Evolutionary conservation across 2,888 invertebrate genomes (phyloP).

Genomic region (Amiota mariae): DNA sequence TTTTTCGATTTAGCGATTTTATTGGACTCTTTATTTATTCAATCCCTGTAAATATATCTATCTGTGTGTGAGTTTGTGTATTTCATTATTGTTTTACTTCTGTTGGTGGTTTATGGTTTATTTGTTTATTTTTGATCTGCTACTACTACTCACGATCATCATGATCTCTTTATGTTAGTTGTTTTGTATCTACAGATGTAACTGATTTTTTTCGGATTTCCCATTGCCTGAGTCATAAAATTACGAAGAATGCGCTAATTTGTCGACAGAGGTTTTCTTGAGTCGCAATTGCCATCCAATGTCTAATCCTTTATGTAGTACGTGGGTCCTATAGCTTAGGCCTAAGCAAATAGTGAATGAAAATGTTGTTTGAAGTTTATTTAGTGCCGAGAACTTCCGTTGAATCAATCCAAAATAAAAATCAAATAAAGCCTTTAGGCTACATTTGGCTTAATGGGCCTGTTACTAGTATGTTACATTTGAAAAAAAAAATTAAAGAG

Average conservation of each 20-base stretch:
- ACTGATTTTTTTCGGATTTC: constrained; percentile 51
- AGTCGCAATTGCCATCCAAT: background rate
- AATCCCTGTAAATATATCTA: too few relatives aligned
- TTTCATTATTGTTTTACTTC: constrained; percentile 36
- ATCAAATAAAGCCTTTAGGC: constrained; percentile 7
- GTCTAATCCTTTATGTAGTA: too few relatives aligned
- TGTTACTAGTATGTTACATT: constrained; percentile 46
- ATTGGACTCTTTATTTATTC: background rate
- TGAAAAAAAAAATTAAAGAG: constrained; percentile 38
- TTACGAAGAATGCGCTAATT: constrained; percentile 73
- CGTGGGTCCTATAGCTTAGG: background rate
- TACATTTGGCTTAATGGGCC: constrained; percentile 29
- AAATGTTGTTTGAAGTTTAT: background rate
- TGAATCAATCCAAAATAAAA: constrained; percentile 1
- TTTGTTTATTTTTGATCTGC: constrained; percentile 43
- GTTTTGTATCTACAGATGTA: too few relatives aligned
- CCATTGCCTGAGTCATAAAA: constrained; percentile 68
- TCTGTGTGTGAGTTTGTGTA: constrained; percentile 1
- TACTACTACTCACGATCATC: too few relatives aligned
- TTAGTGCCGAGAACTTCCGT: too few relatives aligned
- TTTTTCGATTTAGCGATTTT: background rate
- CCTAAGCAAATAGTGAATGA: constrained; percentile 12
- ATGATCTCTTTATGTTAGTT: too few relatives aligned
- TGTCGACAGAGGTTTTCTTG: constrained; percentile 40
- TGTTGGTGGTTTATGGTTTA: constrained; percentile 57